These are phyloP conservation scores for Setophaga petechia DNA, from an alignment of 2,113 vertebrate species.

Conservation along the genomic window DNA sequence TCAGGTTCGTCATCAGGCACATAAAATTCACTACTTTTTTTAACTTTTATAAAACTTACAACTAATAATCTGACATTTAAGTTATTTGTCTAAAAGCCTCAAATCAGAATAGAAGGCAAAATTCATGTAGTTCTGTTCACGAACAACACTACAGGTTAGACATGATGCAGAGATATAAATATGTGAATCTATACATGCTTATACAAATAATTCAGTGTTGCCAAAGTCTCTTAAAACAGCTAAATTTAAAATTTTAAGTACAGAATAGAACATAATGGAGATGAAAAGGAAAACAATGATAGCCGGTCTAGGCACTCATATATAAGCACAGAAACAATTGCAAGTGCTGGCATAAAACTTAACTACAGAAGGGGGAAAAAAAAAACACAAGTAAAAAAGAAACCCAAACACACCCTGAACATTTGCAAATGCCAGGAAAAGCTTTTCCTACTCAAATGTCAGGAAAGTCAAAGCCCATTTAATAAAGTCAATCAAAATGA, in stretches of 20 bases:
- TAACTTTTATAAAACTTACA: neutral
- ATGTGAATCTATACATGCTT: neutral
- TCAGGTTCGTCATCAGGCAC: neutral
- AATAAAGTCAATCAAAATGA: slow-evolving; percentile 24
- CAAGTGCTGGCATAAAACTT: neutral
- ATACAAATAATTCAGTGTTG: neutral
- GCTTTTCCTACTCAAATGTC: neutral
- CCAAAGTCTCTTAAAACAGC: neutral
- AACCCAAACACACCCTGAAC: neutral
- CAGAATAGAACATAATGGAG: neutral
- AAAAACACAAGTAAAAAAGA: neutral
- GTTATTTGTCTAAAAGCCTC: neutral
- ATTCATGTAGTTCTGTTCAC: neutral
- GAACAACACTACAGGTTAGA: neutral
- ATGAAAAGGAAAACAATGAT: neutral
- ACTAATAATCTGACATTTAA: neutral
- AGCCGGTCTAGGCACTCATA: neutral
- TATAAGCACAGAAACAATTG: neutral
- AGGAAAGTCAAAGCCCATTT: neutral
- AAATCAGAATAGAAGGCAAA: neutral
- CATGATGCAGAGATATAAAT: neutral
- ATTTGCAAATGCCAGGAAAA: neutral
- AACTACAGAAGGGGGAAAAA: neutral
- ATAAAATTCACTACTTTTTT: neutral
- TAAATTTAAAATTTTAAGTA: neutral